These are phyloP conservation scores for Gasteruption jaculator DNA, from an alignment of 2,888 invertebrate species.

Conservation along the genomic window DNA sequence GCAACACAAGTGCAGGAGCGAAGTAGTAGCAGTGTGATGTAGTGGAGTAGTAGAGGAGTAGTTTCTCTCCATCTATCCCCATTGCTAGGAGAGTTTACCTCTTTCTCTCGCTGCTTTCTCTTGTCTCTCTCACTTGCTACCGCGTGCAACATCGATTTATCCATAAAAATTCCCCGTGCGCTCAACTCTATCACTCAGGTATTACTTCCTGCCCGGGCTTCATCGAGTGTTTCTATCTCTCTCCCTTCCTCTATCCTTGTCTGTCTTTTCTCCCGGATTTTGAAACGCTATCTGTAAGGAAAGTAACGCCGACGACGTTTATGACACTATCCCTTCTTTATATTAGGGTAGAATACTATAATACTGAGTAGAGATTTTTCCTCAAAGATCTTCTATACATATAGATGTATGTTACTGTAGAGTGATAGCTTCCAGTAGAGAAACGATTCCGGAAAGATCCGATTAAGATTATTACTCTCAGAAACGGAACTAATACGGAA, in stretches of 20 bases:
- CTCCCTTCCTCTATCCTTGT: neutral
- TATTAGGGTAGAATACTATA: too few species aligned
- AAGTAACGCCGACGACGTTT: too few species aligned
- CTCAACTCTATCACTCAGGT: conserved; percentile 45
- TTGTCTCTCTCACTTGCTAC: conserved; percentile 18
- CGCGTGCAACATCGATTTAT: conserved; percentile 46
- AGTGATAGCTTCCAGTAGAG: too few species aligned
- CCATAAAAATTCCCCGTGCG: conserved; percentile 48
- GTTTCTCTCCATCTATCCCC: neutral
- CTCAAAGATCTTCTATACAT: too few species aligned
- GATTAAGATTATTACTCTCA: too few species aligned
- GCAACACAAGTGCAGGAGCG: conserved; percentile 21
- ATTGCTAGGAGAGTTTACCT: neutral
- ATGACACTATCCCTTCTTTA: too few species aligned
- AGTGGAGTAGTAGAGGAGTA: neutral
- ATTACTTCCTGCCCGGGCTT: conserved; percentile 46
- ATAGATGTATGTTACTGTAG: too few species aligned
- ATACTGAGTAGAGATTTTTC: too few species aligned
- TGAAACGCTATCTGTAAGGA: too few species aligned
- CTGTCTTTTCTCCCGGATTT: conserved; percentile 17
- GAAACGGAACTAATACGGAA: too few species aligned
- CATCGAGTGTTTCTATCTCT: conserved; percentile 30
- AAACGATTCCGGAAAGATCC: too few species aligned
- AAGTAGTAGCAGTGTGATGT: conserved; percentile 14
- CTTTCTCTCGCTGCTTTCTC: conserved; percentile 12